Percentiles rank a stretch among this genome's conserved stretches.
Conservation (phyloP, 2,113 vertebrate genomes). For the Tachycineta bicolor region DNA sequence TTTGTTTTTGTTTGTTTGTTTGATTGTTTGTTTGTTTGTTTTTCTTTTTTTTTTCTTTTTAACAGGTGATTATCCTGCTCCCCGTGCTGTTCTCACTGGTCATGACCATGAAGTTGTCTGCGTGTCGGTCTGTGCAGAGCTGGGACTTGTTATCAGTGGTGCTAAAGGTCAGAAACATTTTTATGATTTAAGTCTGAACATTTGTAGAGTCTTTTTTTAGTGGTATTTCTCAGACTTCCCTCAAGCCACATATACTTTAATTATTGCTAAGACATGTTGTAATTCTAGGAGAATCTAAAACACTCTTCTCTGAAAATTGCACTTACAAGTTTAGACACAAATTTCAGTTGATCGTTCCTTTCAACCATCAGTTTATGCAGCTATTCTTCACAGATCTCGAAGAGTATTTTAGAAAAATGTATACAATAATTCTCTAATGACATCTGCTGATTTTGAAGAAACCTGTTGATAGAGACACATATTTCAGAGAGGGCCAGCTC, state of each 20-base stretch:
- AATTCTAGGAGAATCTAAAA: background rate
- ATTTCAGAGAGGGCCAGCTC: background rate
- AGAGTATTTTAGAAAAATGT: background rate
- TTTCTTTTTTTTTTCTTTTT: background rate
- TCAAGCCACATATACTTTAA: background rate
- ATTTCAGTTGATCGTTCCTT: background rate
- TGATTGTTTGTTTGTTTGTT: background rate
- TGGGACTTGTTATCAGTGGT: conserved; percentile 97
- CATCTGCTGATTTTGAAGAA: background rate
- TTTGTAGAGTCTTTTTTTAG: background rate
- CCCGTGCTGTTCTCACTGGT: conserved; percentile 93
- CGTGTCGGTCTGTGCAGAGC: conserved; percentile 95
- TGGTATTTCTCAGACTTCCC: background rate
- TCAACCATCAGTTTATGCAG: background rate
- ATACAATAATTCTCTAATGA: background rate
- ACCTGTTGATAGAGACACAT: background rate
- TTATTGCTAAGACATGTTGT: background rate
- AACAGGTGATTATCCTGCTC: conserved; percentile 95
- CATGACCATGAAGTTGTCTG: conserved; percentile 98
- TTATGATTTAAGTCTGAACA: conserved; percentile 6
- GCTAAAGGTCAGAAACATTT: conserved; percentile 89
- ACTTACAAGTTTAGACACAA: background rate
- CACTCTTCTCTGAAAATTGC: background rate
- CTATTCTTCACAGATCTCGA: background rate
- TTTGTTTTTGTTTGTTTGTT: background rate